A percentile compares a stretch with the other conserved stretches of the same genome.
Evolutionary conservation across 2,797 vertebrate species (phyloP).

Genomic region (Gobio occitaniae): DNA sequence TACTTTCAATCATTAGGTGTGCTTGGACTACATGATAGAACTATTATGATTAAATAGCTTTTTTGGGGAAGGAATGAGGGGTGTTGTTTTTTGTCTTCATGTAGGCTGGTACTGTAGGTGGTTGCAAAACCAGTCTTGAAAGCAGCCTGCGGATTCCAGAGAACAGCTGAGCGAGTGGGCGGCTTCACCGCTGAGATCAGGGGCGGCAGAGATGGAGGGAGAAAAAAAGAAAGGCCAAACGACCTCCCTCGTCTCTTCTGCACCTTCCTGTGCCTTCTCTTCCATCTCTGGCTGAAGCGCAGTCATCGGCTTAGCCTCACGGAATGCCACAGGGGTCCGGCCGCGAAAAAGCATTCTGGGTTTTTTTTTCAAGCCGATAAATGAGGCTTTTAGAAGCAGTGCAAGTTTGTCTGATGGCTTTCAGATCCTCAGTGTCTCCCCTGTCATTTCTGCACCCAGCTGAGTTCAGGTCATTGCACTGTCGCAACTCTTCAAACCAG

Average conservation of each 20-base stretch:
- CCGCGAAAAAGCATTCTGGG: background rate
- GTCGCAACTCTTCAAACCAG: background rate
- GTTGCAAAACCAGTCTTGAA: slow-evolving; percentile 32
- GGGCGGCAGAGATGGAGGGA: slow-evolving; percentile 22
- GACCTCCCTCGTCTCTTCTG: slow-evolving; percentile 25
- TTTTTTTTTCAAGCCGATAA: background rate
- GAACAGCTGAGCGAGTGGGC: slow-evolving; percentile 54
- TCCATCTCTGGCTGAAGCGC: slow-evolving; percentile 30
- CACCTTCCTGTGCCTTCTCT: slow-evolving; percentile 11
- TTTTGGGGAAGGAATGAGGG: background rate
- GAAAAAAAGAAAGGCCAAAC: slow-evolving; percentile 18
- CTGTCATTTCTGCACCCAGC: background rate
- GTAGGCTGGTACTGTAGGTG: slow-evolving; percentile 40
- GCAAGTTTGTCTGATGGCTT: slow-evolving; percentile 7
- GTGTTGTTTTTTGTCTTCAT: background rate
- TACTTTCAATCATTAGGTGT: background rate
- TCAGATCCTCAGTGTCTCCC: background rate
- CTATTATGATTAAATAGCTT: background rate
- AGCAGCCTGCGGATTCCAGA: slow-evolving; percentile 44
- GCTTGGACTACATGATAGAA: slow-evolving; percentile 6
- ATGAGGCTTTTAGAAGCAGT: slow-evolving; percentile 30
- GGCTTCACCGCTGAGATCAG: slow-evolving; percentile 58
- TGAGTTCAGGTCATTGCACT: slow-evolving; percentile 6
- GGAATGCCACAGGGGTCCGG: slow-evolving; percentile 18
- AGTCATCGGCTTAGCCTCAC: slow-evolving; percentile 25